phyloP scores from a whole-genome alignment of 2,797 vertebrate genomes.

The Sebastes miniatus region DNA sequence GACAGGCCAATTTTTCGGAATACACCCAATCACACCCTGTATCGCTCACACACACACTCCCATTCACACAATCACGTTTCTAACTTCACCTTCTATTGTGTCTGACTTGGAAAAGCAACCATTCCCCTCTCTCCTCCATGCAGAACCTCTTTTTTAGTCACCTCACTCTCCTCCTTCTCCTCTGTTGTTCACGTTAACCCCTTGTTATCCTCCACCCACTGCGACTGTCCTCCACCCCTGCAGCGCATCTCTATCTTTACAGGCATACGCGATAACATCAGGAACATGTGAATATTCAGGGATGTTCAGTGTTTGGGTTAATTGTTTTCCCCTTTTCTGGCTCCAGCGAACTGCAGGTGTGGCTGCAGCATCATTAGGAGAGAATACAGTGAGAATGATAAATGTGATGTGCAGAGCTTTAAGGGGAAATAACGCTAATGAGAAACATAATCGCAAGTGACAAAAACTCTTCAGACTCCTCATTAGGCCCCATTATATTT shows the following conservation, averaged over 20 bases:
- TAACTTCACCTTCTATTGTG: neutral
- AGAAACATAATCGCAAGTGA: slow-evolving; percentile 35
- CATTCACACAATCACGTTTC: neutral
- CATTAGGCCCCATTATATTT: neutral
- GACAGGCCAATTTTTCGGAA: neutral
- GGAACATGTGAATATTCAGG: slow-evolving; percentile 16
- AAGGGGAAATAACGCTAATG: slow-evolving; percentile 34
- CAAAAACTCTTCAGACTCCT: slow-evolving; percentile 24
- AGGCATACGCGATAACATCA: neutral
- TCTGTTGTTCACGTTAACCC: neutral
- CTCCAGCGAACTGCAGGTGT: neutral
- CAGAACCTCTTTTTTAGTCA: neutral
- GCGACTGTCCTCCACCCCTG: neutral
- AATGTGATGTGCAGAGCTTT: slow-evolving; percentile 20
- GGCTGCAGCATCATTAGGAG: slow-evolving; percentile 10
- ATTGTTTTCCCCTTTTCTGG: slow-evolving; percentile 11
- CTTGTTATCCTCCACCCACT: neutral
- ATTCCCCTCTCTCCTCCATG: neutral
- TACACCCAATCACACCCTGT: neutral
- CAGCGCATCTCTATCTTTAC: slow-evolving; percentile 4
- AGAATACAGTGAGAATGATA: neutral
- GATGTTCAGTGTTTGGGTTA: neutral
- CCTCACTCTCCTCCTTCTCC: neutral
- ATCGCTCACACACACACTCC: neutral
- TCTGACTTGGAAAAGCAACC: slow-evolving; percentile 2